Percentiles rank a stretch among this genome's conserved stretches.
These are phyloP conservation scores for Rhabdornis inornatus DNA, from an alignment of 2,113 vertebrate species.

Conservation along the genomic window DNA sequence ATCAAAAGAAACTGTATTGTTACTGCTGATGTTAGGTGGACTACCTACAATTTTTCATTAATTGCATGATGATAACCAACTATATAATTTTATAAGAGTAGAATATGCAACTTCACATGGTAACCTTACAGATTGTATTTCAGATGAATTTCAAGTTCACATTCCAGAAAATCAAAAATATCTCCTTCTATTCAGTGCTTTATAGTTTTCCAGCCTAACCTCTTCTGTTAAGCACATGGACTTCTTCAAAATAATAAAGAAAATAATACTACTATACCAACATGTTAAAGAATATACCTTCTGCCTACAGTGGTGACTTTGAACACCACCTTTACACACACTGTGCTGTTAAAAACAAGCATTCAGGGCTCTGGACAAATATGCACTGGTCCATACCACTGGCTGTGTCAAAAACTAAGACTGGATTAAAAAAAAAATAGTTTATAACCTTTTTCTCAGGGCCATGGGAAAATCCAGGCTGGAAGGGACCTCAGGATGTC, in stretches of 20 bases:
- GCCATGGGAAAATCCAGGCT: neutral
- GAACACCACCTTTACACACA: neutral
- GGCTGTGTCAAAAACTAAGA: neutral
- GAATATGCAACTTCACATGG: neutral
- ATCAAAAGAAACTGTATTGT: neutral
- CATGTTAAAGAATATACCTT: neutral
- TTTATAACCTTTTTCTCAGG: neutral
- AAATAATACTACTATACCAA: neutral
- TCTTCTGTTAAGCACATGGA: neutral
- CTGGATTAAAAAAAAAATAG: neutral
- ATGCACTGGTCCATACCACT: neutral
- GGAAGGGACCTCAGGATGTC: neutral
- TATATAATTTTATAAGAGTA: neutral
- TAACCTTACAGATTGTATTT: neutral
- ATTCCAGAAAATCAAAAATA: neutral
- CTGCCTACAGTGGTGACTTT: neutral
- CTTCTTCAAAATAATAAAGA: neutral
- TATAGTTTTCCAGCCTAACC: neutral
- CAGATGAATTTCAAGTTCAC: neutral
- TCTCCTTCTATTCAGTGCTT: neutral
- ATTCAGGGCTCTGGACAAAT: neutral
- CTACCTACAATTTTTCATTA: neutral
- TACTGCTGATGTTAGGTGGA: neutral
- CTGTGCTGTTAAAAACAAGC: neutral
- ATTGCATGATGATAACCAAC: neutral